Conservation (phyloP, 2,113 vertebrate genomes). For the Calypte anna region DNA sequence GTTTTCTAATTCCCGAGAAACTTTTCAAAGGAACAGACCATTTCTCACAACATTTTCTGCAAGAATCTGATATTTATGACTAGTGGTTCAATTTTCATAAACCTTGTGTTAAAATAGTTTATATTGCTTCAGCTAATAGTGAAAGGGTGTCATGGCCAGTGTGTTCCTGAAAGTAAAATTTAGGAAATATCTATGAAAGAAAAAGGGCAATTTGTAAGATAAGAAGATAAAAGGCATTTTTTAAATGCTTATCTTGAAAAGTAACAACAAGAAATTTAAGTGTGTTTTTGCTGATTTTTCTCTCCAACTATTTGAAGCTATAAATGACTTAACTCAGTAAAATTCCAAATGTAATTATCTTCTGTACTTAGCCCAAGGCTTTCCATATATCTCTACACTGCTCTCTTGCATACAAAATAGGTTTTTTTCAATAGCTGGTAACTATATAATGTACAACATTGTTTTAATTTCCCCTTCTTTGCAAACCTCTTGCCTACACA, state of each 20-base stretch:
- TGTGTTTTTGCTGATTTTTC: constrained; percentile 86
- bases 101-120: constrained; percentile 55
- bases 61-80: constrained; percentile 61
- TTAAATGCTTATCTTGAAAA: constrained; percentile 73
- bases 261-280: constrained; percentile 85
- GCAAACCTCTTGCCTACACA: constrained; percentile 77
- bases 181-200: constrained; percentile 64
- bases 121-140: constrained; percentile 34
- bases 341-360: constrained; percentile 99
- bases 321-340: constrained; percentile 99
- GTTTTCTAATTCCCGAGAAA: constrained; percentile 16
- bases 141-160: constrained; percentile 46
- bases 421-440: constrained; percentile 88
- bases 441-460: constrained; percentile 92
- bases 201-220: constrained; percentile 74
- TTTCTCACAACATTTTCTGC: constrained; percentile 57
- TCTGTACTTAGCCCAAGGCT: constrained; percentile 94
- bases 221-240: constrained; percentile 75
- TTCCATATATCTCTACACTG: constrained; percentile 93
- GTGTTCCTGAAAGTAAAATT: constrained; percentile 74
- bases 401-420: constrained; percentile 98
- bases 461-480: constrained; percentile 84
- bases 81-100: constrained; percentile 59
- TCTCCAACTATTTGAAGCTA: constrained; percentile 95
- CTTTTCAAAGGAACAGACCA: constrained; percentile 51